Evolutionary conservation across 2,797 vertebrate genomes (phyloP).

Genomic region (Lerista edwardsae): DNA sequence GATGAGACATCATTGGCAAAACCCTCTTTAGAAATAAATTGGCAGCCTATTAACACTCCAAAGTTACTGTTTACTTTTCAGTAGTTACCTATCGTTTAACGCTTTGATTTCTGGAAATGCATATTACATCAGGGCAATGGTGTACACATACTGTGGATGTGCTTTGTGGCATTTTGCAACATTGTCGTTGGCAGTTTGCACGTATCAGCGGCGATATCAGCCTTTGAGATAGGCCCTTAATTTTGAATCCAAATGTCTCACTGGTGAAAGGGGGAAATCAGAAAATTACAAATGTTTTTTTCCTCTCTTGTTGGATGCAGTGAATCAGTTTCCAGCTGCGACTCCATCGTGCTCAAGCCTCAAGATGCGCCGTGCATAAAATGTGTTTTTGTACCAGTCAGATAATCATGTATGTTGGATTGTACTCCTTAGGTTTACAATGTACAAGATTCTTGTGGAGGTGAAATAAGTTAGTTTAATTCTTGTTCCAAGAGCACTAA

Average conservation of each 20-base stretch:
- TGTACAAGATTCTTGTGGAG: not conserved
- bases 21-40: conserved; percentile 55
- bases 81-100: conserved; percentile 39
- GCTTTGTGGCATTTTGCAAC: too few species aligned
- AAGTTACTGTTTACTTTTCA: conserved; percentile 43
- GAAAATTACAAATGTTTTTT: not conserved
- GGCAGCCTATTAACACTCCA: conserved; percentile 58
- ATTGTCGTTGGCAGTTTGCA: too few species aligned
- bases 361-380: not conserved
- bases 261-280: not conserved
- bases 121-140: not conserved
- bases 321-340: not conserved
- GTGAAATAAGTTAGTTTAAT: conserved; percentile 11
- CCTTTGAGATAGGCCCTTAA: too few species aligned
- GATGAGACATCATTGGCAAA: conserved; percentile 63
- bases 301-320: not conserved
- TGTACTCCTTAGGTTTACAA: not conserved
- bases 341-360: not conserved
- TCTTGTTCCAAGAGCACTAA: not conserved
- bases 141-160: too few species aligned
- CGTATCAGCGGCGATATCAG: too few species aligned
- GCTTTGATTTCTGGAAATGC: conserved; percentile 22
- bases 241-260: not conserved
- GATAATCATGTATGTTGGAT: not conserved
- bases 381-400: not conserved